These are phyloP conservation scores for Sinocyclocheilus grahami DNA, from an alignment of 2,113 vertebrate species.

Conservation along the genomic window DNA sequence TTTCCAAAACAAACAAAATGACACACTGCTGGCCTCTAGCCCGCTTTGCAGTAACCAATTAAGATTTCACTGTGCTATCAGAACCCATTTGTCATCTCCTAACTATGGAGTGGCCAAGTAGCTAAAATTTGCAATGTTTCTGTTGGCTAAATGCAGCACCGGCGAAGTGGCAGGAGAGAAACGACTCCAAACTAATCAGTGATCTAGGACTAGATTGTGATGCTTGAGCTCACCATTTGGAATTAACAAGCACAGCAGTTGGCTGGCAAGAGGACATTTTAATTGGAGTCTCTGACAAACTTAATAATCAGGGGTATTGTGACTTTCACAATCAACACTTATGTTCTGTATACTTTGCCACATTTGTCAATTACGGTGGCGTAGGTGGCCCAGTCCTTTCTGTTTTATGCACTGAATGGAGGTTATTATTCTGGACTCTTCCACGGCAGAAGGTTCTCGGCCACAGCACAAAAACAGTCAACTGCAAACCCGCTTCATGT, in stretches of 20 bases:
- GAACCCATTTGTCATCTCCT: slow-evolving; percentile 68
- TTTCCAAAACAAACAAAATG: slow-evolving; percentile 54
- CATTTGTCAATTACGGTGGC: slow-evolving; percentile 54
- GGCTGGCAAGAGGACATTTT: slow-evolving; percentile 37
- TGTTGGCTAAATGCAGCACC: slow-evolving; percentile 44
- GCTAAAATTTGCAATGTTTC: slow-evolving; percentile 56
- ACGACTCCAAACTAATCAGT: slow-evolving; percentile 51
- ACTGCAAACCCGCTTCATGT: slow-evolving; percentile 40
- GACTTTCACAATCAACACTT: slow-evolving; percentile 51
- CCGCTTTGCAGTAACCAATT: slow-evolving; percentile 55
- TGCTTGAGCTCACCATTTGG: slow-evolving; percentile 44
- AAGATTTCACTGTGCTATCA: slow-evolving; percentile 56
- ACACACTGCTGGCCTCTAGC: slow-evolving; percentile 43
- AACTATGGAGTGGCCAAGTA: slow-evolving; percentile 65
- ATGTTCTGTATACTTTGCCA: slow-evolving; percentile 50
- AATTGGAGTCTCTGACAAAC: slow-evolving; percentile 53
- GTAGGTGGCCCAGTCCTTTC: slow-evolving; percentile 47
- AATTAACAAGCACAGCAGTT: slow-evolving; percentile 54
- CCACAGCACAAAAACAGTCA: slow-evolving; percentile 40
- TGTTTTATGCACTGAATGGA: slow-evolving; percentile 55
- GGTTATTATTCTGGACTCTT: slow-evolving; percentile 41
- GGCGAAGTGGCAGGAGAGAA: slow-evolving; percentile 36
- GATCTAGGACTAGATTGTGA: slow-evolving; percentile 35
- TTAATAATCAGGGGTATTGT: slow-evolving; percentile 47
- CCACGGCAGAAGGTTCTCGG: slow-evolving; percentile 39